Evolutionary conservation across 2,113 vertebrate species (phyloP).

Genomic region (Hippocampus guttulatus): DNA sequence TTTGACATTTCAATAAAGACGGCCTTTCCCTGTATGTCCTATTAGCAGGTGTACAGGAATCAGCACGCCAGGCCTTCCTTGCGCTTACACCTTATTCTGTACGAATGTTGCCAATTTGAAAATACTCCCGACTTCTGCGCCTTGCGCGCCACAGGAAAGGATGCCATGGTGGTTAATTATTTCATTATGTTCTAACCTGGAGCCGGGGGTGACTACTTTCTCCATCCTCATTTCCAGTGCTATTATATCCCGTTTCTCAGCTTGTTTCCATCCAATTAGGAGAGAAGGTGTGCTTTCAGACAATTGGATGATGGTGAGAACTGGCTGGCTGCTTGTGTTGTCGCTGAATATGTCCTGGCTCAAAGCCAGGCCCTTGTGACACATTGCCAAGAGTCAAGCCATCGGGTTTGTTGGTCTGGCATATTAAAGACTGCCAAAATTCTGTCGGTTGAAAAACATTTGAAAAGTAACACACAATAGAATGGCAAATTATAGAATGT

Average conservation of each 20-base stretch:
- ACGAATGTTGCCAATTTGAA: slow-evolving; percentile 33
- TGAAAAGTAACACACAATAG: not conserved
- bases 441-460: not conserved
- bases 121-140: slow-evolving; percentile 33
- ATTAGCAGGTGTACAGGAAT: slow-evolving; percentile 33
- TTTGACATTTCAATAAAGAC: slow-evolving; percentile 10
- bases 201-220: slow-evolving; percentile 46
- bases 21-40: slow-evolving; percentile 10
- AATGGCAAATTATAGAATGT: not conserved
- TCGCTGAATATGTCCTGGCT: slow-evolving; percentile 38
- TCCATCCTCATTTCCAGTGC: slow-evolving; percentile 44
- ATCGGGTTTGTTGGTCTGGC: slow-evolving; percentile 11
- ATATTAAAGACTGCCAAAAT: not conserved
- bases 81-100: slow-evolving; percentile 27
- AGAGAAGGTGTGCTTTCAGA: slow-evolving; percentile 56
- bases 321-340: slow-evolving; percentile 35
- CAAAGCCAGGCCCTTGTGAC: slow-evolving; percentile 31
- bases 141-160: slow-evolving; percentile 28
- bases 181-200: slow-evolving; percentile 49
- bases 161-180: slow-evolving; percentile 63
- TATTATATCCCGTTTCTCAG: slow-evolving; percentile 46
- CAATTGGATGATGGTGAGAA: slow-evolving; percentile 65
- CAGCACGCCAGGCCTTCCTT: slow-evolving; percentile 24
- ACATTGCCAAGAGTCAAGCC: slow-evolving; percentile 19
- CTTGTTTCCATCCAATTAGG: slow-evolving; percentile 70